Base-by-base conservation (phyloP, 2,113 vertebrate genomes). In the Stictonetta naevosa region DNA sequence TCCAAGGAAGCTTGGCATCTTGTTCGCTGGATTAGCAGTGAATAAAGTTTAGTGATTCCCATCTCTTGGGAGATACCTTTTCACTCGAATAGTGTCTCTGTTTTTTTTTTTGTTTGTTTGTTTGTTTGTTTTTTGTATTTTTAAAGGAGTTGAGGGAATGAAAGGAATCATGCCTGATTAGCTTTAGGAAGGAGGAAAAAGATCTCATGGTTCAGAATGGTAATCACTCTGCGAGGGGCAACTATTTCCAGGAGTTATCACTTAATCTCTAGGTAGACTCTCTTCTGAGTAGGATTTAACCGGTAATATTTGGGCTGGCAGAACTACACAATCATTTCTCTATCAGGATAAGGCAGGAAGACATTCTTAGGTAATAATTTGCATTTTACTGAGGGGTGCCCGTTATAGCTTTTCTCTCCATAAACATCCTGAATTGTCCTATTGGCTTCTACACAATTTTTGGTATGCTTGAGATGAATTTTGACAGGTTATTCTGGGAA, bases 161-260 rank as follows among this genome's bases (percentile, higher is more conserved):
- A 79, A 83, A 74, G 21, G 74, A 83, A 83, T 85, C 67, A 69
- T 91, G 89, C 71, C 58, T 83, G 86, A 89, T 75, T 91, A 85
- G 44, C 44, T 96, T 83, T 55, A 0, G 13, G 75, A 80, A 83
- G 52, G 67, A 74, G 36, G 78, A 63, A 59, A 69, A 88, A 83
- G 33, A 86, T 79, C 78, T 94, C 50, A n/a, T 15, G 8, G 40
- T 82, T 95, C 53, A 50, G 78, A 82, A 91, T 56, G 36, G 52
- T 59, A 80, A 83, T 80, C 0, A 2, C 67, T 87, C 72, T 86
- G 71, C 71, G 73, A 87, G 92, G 72, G 79, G 75, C 55, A 77
- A 9, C 85, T 91, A 50, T 94, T 59, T 92, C 71, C 68, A 83
- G 75, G 68, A 80, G n/a, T 90, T 94, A 95, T 34, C 59, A n/a